Evolutionary conservation across 2,888 invertebrate genomes (phyloP).

Genomic region (Epinotia demarniana): DNA sequence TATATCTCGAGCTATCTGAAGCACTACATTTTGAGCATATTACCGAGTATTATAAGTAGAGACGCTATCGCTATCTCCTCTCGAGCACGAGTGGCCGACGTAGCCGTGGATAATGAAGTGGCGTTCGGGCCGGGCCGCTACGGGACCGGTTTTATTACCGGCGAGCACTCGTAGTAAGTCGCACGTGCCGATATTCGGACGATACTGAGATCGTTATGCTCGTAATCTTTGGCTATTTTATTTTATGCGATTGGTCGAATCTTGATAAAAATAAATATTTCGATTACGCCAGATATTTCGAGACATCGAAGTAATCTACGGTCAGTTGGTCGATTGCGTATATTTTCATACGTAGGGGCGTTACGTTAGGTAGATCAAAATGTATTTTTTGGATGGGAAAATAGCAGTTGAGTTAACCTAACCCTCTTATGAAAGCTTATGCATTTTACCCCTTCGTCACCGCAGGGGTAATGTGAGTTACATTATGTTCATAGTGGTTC

Average conservation of each 20-base stretch:
- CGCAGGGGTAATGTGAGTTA: too few relatives aligned
- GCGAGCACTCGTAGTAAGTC: neutral
- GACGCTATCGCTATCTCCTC: conserved; percentile 1
- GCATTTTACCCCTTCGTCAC: too few relatives aligned
- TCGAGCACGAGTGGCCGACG: neutral
- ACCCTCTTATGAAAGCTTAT: too few relatives aligned
- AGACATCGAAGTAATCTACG: too few relatives aligned
- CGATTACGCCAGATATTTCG: neutral
- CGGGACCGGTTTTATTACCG: conserved; percentile 20
- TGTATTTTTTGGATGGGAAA: too few relatives aligned
- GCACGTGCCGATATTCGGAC: neutral
- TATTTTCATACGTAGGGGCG: too few relatives aligned
- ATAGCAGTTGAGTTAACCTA: too few relatives aligned
- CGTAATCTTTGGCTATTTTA: neutral
- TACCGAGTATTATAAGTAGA: neutral
- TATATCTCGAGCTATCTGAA: too few relatives aligned
- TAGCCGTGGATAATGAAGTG: conserved; percentile 32
- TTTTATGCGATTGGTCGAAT: neutral
- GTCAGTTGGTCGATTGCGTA: too few relatives aligned
- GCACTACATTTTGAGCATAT: neutral
- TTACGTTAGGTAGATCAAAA: too few relatives aligned
- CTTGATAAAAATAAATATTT: neutral
- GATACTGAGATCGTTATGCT: neutral
- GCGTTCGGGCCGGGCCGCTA: conserved; percentile 19
- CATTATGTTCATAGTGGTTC: too few relatives aligned